Evolutionary conservation across 1,140 invertebrate species (phyloP), one percentile per base, ranked within the genome.

Genomic region (Plodia interpunctella): DNA sequence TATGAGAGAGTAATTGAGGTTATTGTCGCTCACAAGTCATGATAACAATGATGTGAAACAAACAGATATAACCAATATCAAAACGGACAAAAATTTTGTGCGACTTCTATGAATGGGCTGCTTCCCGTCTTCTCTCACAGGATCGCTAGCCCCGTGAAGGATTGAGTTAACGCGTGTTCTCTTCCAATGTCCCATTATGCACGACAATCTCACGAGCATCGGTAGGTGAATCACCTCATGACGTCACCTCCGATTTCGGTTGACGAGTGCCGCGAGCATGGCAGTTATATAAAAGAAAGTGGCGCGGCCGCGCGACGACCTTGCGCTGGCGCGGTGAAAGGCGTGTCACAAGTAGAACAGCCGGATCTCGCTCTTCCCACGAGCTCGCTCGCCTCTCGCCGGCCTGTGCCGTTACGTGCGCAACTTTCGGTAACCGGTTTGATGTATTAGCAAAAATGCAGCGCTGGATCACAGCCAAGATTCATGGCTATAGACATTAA

Each of bases 201-300:
- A 53, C 25, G 51, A 25, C 25, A 28, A 53, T 53, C 51, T 9
- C 0, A 20, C 32, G 53, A 53, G 58, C 67, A 50, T 66, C 70
- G 72, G 54, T 63, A 65, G 73, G 74, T 81, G 76, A 85, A 72
- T 79, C 79, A 81, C 73, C 70, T 70, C 56, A 62, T 88, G 85
- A 88, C 85, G 83, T 88, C 85, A 88, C 53, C 63, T 63, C 66
- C 84, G 78, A 83, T 82, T 86, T 88, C 74, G 85, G 82, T 80
- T 81, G 80, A 80, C 83, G 73, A 78, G 83, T 85, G 85, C 85
- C 83, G 76, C 56, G 68, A 62, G 32, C 60, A 66, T 60, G 54
- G 76, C 70, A 69, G 78, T 83, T 83, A 83, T 83, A 80, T 87
- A 87, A 85, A 88, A 85, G 86, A 88, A 88, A 88, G 86, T 86